These are phyloP conservation scores for Terebella lapidaria DNA, from an alignment of 2,888 invertebrate species.

Conservation along the genomic window DNA sequence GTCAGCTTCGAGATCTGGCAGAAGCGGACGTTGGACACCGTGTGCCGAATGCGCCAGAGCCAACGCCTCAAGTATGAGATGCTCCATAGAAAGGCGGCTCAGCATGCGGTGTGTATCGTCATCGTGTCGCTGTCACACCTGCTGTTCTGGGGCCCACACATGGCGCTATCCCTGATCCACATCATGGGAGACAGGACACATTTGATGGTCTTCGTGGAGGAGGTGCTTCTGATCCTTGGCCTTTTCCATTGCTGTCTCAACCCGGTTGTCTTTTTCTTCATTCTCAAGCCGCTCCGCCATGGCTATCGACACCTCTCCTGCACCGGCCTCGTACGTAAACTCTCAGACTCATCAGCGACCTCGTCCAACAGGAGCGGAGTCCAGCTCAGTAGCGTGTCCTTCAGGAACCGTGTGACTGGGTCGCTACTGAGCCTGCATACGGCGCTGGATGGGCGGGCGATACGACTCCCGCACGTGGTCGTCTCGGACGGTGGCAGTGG, in stretches of 20 bases:
- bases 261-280: constrained; percentile 5
- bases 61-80: constrained; percentile 2
- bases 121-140: not conserved
- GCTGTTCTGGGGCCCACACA: constrained; percentile 7
- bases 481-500: constrained; percentile 12
- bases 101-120: not conserved
- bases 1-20: not conserved
- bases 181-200: not conserved
- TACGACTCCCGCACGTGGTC: constrained; percentile 10
- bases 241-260: constrained; percentile 5
- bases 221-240: constrained; percentile 1
- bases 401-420: constrained; percentile 1
- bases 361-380: not conserved
- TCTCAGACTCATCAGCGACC: not conserved
- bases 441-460: not conserved
- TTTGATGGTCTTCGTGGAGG: constrained; percentile 8
- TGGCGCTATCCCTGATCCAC: not conserved
- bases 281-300: constrained; percentile 6
- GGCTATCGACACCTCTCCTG: constrained; percentile 2
- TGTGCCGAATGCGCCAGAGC: constrained; percentile 1
- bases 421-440: constrained; percentile 10
- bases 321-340: not conserved
- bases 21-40: not conserved
- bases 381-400: not conserved
- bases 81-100: constrained; percentile 1